Conservation (phyloP, 2,113 vertebrate species). For the Copsychus sechellarum region DNA sequence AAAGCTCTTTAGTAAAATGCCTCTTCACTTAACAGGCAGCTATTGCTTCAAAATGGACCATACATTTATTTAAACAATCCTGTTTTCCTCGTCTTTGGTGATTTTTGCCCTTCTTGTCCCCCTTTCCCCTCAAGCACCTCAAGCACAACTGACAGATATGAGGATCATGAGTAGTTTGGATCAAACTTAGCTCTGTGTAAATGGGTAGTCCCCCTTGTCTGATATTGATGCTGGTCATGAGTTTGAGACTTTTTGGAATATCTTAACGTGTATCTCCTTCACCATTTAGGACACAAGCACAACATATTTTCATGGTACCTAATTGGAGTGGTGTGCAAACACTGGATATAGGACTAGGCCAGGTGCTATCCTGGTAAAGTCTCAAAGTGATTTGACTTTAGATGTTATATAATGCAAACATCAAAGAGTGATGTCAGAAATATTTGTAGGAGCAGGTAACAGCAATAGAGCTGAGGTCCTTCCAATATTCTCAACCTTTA, state of each 20-base stretch:
- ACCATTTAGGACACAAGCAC: neutral
- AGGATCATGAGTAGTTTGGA: neutral
- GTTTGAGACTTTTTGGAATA: neutral
- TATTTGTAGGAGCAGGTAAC: slow-evolving; percentile 33
- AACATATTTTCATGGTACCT: neutral
- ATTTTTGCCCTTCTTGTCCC: neutral
- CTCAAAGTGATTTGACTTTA: neutral
- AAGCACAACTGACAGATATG: neutral
- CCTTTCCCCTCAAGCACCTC: neutral
- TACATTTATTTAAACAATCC: neutral
- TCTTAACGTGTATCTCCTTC: neutral
- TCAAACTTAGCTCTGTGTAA: neutral
- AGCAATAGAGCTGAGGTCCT: slow-evolving; percentile 9
- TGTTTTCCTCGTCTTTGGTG: neutral
- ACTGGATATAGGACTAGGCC: neutral
- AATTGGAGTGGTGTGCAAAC: neutral
- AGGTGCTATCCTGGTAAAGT: neutral
- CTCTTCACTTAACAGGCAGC: neutral
- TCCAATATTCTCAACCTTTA: slow-evolving; percentile 24
- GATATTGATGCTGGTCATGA: neutral
- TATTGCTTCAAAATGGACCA: neutral
- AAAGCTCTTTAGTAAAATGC: neutral
- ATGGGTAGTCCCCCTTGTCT: neutral
- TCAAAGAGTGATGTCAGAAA: slow-evolving; percentile 28
- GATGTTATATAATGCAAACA: slow-evolving; percentile 12